phyloP scores from a whole-genome alignment of 2,888 invertebrate genomes.

The Drosophila fulvimacula region DNA sequence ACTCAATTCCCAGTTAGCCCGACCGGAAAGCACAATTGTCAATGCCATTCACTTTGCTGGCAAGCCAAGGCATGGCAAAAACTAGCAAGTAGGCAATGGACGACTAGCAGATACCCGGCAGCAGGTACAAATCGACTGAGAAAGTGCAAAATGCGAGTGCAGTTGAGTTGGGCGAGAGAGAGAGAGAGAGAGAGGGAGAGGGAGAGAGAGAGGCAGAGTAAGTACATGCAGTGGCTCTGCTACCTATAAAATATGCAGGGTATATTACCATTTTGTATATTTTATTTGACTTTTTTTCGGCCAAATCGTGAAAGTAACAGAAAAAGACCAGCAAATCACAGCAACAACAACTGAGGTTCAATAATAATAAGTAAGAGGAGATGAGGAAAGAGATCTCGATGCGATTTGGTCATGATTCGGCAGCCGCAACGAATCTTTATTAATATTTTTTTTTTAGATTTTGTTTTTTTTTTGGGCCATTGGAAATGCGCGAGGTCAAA shows the following conservation, averaged over 20 bases:
- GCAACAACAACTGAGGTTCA: constrained; percentile 23
- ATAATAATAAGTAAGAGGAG: constrained; percentile 45
- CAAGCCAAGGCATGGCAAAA: constrained; percentile 3
- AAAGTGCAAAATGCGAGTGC: neutral
- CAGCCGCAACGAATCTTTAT: constrained; percentile 58
- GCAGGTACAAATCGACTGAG: too few species aligned
- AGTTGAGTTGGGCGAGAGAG: neutral
- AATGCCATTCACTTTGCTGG: constrained; percentile 68
- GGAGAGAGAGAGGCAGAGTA: neutral
- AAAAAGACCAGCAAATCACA: constrained; percentile 59
- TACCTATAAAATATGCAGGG: constrained; percentile 2
- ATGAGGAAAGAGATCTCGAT: constrained; percentile 35
- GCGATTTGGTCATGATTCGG: constrained; percentile 67
- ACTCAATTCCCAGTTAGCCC: constrained; percentile 51
- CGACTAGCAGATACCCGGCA: constrained; percentile 4
- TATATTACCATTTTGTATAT: constrained; percentile 1
- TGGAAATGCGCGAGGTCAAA: constrained; percentile 71
- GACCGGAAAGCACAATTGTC: constrained; percentile 38
- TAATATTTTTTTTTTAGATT: constrained; percentile 50
- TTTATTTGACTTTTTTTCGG: neutral
- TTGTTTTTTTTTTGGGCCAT: constrained; percentile 13
- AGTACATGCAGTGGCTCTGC: neutral
- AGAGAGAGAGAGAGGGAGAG: neutral
- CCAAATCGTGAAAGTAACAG: constrained; percentile 70
- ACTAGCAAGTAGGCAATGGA: constrained; percentile 32